Conservation (phyloP, 2,888 invertebrate species). For the Tricholauxania praeusta region DNA sequence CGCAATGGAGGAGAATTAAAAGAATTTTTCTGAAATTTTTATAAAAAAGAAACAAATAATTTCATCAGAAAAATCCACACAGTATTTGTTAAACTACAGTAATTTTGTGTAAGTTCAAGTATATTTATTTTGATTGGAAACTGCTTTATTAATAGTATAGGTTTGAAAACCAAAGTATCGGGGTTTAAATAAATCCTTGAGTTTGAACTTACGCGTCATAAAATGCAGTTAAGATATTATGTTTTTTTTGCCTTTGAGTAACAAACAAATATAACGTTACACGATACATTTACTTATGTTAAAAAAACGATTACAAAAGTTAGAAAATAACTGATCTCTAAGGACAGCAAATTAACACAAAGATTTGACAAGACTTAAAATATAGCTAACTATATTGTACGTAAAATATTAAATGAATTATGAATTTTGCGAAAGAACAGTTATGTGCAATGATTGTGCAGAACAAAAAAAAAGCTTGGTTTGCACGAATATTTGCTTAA, state of each 20-base stretch:
- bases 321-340: constrained; percentile 5
- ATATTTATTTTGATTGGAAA: neutral
- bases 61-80: constrained; percentile 11
- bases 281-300: too few relatives aligned
- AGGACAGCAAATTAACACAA: neutral
- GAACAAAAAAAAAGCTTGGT: constrained; percentile 14
- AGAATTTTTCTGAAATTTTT: constrained; percentile 21
- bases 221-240: too few relatives aligned
- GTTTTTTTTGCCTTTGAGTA: too few relatives aligned
- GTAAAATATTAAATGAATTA: neutral
- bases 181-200: too few relatives aligned
- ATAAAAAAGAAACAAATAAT: constrained; percentile 9
- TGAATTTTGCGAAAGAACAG: neutral
- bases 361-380: neutral
- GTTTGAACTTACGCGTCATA: too few relatives aligned
- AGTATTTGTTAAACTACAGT: neutral
- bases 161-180: constrained; percentile 12
- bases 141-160: neutral
- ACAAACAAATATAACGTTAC: too few relatives aligned
- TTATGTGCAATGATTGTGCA: constrained; percentile 7
- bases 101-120: neutral
- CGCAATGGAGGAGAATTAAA: constrained; percentile 54
- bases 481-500: constrained; percentile 42
- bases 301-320: neutral
- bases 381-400: neutral